Base-by-base conservation (phyloP, 2,888 invertebrate species). In the Eustalomyia histrio region DNA sequence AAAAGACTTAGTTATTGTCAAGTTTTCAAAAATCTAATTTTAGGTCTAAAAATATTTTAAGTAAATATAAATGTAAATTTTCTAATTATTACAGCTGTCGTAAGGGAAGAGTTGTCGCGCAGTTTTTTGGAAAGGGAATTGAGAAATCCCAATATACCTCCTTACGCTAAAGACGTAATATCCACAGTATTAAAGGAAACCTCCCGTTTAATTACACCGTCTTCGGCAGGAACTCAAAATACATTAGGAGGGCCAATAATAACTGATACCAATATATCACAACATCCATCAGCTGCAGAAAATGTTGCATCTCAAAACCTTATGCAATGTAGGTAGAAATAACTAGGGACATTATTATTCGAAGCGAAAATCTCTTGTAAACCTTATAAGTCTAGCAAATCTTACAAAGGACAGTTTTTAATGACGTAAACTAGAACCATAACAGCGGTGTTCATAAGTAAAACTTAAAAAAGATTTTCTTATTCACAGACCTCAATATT, bases 61-160 rank as follows among this genome's bases (percentile, higher is more conserved):
- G 7, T 29, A 29, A 29, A 29, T 29, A 29, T 29, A 29, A 29
- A n/a, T n/a, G n/a, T 29, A 29, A 1, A 6, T 1, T 29, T 29
- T 29, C 7, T 69, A 16, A 12, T 43, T 33, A n/a, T 89, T 39
- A 14, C 39, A 94, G 95, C 95, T 84, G 91, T 96, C 86, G 93
- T 94, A 86, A 93, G 94, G 21, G 96, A 96, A 75, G 95, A 96
- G 90, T 94, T 96, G 78, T 95, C 95, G 1, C 92, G 93, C 33
- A 94, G 94, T 86, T 94, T 95, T 87, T 90, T 96, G 84, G 93
- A 95, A 89, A 95, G 95, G 88, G 96, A 96, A 88, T 91, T 96
- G 72, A 92, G 92, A 86, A 95, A 95, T 90, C 87, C 88, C 0
- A 86, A 82, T 58, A 84, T 84, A 60, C 61, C 84, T 7, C 76